A percentile compares a stretch with the other conserved stretches of the same genome.
These are phyloP conservation scores for Callopanchax toddi DNA, from an alignment of 2,113 vertebrate genomes.

Conservation along the genomic window DNA sequence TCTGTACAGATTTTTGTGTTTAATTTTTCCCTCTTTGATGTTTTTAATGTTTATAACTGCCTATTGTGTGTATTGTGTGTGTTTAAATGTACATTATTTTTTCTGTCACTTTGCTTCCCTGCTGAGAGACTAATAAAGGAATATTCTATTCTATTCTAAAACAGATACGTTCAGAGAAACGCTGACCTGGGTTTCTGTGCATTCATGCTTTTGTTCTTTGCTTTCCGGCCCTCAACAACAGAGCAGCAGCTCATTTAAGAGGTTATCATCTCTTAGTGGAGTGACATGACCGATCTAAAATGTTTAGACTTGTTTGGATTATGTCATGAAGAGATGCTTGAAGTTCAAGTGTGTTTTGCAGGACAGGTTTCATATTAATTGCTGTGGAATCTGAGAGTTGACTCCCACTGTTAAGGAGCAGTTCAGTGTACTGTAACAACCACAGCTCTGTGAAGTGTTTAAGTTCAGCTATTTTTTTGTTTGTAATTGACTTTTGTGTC, in stretches of 20 bases:
- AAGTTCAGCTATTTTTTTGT: background rate
- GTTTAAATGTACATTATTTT: no score
- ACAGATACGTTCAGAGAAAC: no score
- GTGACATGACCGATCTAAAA: conserved; percentile 19
- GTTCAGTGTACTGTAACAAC: background rate
- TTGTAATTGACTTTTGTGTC: background rate
- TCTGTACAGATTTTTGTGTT: no score
- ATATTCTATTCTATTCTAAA: no score
- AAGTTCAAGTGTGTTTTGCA: conserved; percentile 11
- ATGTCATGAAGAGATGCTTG: conserved; percentile 34
- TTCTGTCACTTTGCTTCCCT: no score
- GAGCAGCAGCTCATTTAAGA: conserved; percentile 22
- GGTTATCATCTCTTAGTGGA: conserved; percentile 23
- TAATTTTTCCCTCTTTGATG: no score
- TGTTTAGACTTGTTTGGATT: conserved; percentile 46
- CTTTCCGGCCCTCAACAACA: conserved; percentile 26
- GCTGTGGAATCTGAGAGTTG: background rate
- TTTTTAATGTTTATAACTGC: no score
- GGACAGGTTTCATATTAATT: background rate
- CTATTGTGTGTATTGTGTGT: no score
- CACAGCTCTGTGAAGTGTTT: background rate
- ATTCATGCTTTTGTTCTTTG: conserved; percentile 5
- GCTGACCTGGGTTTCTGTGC: no score
- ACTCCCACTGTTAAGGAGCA: background rate
- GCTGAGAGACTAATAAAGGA: no score